Conservation (phyloP, 1,140 invertebrate genomes). For the Conus ventricosus region DNA sequence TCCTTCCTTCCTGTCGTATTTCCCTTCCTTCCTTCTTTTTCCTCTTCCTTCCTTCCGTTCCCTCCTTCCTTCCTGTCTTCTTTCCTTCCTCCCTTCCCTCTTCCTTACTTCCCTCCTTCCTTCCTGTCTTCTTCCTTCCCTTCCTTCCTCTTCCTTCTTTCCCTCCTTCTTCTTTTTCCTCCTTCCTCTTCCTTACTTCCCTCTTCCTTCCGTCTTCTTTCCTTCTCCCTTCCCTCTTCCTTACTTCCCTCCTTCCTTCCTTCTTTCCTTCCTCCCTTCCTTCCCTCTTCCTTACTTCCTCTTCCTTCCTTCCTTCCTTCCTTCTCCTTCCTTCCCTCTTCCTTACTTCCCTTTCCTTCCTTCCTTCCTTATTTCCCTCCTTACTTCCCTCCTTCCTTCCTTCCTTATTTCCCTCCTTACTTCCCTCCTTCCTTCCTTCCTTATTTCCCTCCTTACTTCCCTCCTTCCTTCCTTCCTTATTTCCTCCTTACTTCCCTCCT, state of each 20-base stretch:
- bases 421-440: neutral
- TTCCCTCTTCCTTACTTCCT: no score
- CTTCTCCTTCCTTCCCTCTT: neutral
- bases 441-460: neutral
- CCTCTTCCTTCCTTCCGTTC: neutral
- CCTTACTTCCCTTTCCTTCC: neutral
- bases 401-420: neutral
- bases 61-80: neutral
- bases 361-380: neutral
- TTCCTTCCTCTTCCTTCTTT: neutral
- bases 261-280: neutral
- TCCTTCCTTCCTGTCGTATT: neutral
- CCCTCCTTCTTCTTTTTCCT: neutral
- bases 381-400: neutral
- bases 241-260: neutral
- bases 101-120: neutral
- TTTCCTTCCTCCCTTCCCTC: neutral
- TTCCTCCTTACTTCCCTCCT: conserved; percentile 10
- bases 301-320: neutral
- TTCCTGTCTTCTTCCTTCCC: neutral
- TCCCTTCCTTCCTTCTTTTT: neutral
- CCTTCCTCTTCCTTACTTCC: neutral
- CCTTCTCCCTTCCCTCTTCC: no score
- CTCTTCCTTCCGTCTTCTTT: neutral
- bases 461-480: neutral